Base-by-base conservation (phyloP, 2,888 invertebrate genomes). In the Andrena fulva region DNA sequence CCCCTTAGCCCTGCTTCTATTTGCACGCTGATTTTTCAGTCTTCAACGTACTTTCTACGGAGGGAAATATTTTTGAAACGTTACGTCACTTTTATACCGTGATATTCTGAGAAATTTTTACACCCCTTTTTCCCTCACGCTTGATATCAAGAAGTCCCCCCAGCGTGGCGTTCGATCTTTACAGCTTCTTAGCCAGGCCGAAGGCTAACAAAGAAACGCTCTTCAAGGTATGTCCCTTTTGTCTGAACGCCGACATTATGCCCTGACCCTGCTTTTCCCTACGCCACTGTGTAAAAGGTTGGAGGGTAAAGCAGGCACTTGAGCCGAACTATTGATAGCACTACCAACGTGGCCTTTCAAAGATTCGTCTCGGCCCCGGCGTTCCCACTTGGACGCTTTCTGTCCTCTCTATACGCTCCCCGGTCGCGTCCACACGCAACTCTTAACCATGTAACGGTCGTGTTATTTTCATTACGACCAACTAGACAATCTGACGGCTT, bases 281-380 rank as follows among this genome's bases (percentile, higher is more conserved):
- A 76, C 84, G 84, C 84, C 68, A 74, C 71, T 84, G 82, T 77
- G 84, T 76, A 79, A 87, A 87, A 87, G 86, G 77, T 84, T 82
- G 75, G 68, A 78, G 85, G 77, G 82, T 86, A 83, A 87, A 85
- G 85, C 81, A 80, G 84, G 84, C 84, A 89, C 85, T 85, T 82
- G 70, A 85, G 77, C 59, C 84, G 81, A 89, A 90, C 89, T 89
- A 89, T 89, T 89, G 89, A 89, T 90, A 89, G 89, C 87, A 78
- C 82, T 81, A 82, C 82, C 89, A 85, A 85, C 87, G 79, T 82
- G 89, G 87, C 82, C 87, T 89, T 89, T 90, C 85, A 88, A 82
- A 87, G 80, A 88, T 90, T 89, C 85, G 90, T 85, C 81, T 87
- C 75, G 84, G 77, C 63, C 77, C 69, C 56, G 50, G 76, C 77